Evolutionary conservation across 2,797 vertebrate species (phyloP).

Genomic region (Acropternis orthonyx): DNA sequence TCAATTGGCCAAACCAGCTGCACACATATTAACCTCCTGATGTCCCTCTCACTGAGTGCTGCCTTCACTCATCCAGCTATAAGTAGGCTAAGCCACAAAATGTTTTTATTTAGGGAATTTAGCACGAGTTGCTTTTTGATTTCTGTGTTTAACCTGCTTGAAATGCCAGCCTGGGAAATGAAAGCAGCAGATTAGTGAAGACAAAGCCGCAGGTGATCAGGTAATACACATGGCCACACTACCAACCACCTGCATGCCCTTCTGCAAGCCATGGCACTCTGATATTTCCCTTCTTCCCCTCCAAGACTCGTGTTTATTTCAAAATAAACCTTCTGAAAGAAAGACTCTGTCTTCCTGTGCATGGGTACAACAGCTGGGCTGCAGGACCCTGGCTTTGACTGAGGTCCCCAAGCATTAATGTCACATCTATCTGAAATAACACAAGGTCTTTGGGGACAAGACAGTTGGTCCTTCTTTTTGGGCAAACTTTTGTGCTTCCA

Average conservation of each 20-base stretch:
- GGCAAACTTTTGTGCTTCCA: neutral
- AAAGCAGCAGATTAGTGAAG: neutral
- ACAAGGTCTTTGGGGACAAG: neutral
- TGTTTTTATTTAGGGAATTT: constrained; percentile 1
- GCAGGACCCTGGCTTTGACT: neutral
- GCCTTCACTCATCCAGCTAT: constrained; percentile 20
- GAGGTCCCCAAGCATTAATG: neutral
- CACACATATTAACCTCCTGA: constrained; percentile 43
- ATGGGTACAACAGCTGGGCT: neutral
- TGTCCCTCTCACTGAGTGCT: neutral
- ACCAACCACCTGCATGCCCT: neutral
- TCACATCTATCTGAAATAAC: neutral
- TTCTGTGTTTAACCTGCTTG: neutral
- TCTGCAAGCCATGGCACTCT: neutral
- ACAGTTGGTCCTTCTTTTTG: neutral
- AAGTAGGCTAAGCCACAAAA: constrained; percentile 16
- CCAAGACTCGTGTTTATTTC: neutral
- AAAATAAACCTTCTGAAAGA: neutral
- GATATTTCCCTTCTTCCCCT: neutral
- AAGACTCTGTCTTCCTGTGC: neutral
- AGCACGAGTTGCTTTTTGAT: neutral
- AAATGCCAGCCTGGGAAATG: neutral
- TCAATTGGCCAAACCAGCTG: constrained; percentile 60
- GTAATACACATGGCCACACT: neutral
- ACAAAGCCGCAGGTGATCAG: neutral